Percentiles rank a stretch among this genome's conserved stretches.
Evolutionary conservation across 2,888 invertebrate genomes (phyloP).

Genomic region (Spisula solida): DNA sequence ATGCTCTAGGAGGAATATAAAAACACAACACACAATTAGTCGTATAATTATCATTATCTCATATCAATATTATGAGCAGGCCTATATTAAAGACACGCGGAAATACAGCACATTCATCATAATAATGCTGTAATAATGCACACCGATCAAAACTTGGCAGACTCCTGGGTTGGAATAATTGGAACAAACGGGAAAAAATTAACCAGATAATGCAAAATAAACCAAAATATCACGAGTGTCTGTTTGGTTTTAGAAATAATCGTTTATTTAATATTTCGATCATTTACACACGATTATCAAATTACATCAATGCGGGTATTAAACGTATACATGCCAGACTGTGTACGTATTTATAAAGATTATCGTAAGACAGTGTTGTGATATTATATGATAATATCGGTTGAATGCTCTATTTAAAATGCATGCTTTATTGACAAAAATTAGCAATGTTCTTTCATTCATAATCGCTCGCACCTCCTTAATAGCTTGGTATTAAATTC

Average conservation of each 20-base stretch:
- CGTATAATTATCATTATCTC: no score
- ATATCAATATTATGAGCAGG: no score
- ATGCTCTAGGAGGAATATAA: no score
- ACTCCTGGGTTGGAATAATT: no score
- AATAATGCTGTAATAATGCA: no score
- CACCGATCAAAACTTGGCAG: no score
- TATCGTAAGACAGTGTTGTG: slow-evolving; percentile 1
- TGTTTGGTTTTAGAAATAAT: not conserved
- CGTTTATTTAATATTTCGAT: slow-evolving; percentile 11
- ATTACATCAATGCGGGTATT: not conserved
- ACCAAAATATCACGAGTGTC: no score
- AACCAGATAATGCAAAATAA: no score
- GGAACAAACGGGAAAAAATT: no score
- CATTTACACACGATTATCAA: not conserved
- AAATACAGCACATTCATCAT: no score
- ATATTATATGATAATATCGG: not conserved
- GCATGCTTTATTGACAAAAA: not conserved
- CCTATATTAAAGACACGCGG: no score
- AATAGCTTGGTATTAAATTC: not conserved
- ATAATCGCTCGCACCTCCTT: not conserved
- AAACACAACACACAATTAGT: no score
- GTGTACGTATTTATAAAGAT: not conserved
- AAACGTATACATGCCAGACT: not conserved
- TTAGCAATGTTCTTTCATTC: slow-evolving; percentile 3
- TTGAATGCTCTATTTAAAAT: slow-evolving; percentile 2